Evolutionary conservation across 2,113 vertebrate species (phyloP), one percentile per base, ranked within the genome.

Genomic region (Sinocyclocheilus grahami): DNA sequence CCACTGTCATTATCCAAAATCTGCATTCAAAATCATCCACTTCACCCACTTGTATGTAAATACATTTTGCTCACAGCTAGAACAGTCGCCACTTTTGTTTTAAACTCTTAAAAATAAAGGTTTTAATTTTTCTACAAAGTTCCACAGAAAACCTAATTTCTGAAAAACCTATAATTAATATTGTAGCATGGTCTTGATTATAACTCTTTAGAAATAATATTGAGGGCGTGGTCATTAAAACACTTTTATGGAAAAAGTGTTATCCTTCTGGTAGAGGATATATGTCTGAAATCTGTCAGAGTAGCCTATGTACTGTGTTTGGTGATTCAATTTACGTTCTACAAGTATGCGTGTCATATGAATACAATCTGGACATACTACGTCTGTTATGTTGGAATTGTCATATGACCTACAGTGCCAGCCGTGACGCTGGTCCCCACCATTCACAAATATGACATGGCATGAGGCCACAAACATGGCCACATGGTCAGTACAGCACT

Each of bases 1-100:
- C 0, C 13, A 11, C 13, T 60, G 27, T 89, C 67, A 81, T 84
- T 76, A 67, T 42, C 65, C 76, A 42, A 4, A 37, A 72, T 79
- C 67, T 18, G 18, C 62, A 11, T 63, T 83, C 22, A 78, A 85
- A 78, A 62, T 58, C 16, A 82, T 9, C 67, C 33, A 53, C n/a
- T 81, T 42, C 63, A 18, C 18, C 10, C 37, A 58, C 24, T 82
- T 48, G 14, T 80, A 42, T 76, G 53, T 62, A 75, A 72, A 82
- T 58, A 83, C 20, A 46, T 8, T 16, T 51, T 76, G 6, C 13
- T 14, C 30, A 39, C 22, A 48, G 53, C 30, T 60, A 65, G 69
- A 42, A 74, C 20, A 1, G 30, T 53, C 22, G 9, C 12, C 33
- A 1, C 20, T 74, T 74, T 1, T 27, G n/a, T 27, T 27, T 27